Base-by-base conservation (phyloP, 1,140 invertebrate species). In the Drosophila ironensis region DNA sequence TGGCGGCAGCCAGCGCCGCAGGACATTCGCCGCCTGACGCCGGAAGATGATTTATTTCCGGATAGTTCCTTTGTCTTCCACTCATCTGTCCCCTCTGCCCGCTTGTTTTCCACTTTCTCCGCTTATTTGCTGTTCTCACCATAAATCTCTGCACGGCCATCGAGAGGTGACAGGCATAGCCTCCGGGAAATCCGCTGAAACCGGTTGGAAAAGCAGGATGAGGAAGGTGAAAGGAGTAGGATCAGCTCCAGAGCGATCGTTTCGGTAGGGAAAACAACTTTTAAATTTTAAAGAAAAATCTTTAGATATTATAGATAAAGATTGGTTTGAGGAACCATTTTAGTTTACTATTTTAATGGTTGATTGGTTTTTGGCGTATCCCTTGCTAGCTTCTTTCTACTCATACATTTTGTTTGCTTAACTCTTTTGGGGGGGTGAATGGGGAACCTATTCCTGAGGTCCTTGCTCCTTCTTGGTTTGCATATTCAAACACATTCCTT, bases 101-200 rank as follows among this genome's bases (percentile, higher is more conserved):
- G 24, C 57, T 82, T 35, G 60, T 64, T 69, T 60, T 42, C 56
- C 53, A 80, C 76, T 82, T 64, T 77, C 78, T 72, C 67, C 37
- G 46, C 14, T 50, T 84, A 47, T 84, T 82, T 82, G 59, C 50
- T 33, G 51, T 82, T 82, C 78, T 61, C 78, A 82, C 59, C 59
- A 82, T 82, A 82, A 82, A 82, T 82, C 78, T 70, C 61, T 2
- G 40, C 28, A 16, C 24, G 50, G 44, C 54, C 76, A 68, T 71
- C 44, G 56, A 25, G 17, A 30, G 19, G 38, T 66, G 78, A 73
- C 63, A 77, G 46, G 37, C 78, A 33, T 77, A 38, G 53, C 69
- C 35, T 24, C 50, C 52, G 35, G 27, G 47, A 69, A 70, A 51
- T 59, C 46, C 66, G 40, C 24, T 45, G 12, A 2, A 84, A 84